phyloP scores from a whole-genome alignment of 2,888 invertebrate species.

The Eristalinus sepulchralis region DNA sequence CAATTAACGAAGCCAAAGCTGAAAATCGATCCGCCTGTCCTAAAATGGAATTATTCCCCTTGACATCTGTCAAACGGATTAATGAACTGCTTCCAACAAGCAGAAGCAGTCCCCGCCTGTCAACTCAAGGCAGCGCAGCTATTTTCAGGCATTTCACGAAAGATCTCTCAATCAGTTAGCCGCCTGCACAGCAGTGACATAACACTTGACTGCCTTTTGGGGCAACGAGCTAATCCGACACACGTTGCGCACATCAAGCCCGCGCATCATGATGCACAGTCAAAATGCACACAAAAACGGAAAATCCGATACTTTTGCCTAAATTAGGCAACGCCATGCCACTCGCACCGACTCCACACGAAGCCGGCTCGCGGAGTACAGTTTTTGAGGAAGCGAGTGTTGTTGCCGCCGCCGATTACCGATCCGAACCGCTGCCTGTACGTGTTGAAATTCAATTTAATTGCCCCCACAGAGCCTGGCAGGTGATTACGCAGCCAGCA shows the following conservation, averaged over 20 bases:
- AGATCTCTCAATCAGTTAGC: neutral
- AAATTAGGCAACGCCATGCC: slow-evolving; percentile 5
- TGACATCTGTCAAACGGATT: neutral
- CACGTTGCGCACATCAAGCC: neutral
- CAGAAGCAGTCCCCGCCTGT: neutral
- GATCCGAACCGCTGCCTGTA: neutral
- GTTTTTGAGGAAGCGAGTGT: neutral
- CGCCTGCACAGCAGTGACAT: slow-evolving; percentile 1
- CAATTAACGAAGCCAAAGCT: no score
- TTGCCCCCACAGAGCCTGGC: slow-evolving; percentile 8
- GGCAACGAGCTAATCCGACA: neutral
- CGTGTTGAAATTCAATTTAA: slow-evolving; percentile 37
- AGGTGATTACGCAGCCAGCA: slow-evolving; percentile 35
- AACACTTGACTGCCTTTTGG: slow-evolving; percentile 1
- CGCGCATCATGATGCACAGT: neutral
- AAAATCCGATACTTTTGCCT: slow-evolving; percentile 5
- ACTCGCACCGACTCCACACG: neutral
- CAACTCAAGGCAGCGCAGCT: neutral
- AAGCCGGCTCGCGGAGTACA: neutral
- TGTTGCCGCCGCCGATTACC: neutral
- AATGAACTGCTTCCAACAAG: neutral
- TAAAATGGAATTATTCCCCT: no score
- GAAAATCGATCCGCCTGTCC: no score
- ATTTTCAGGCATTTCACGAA: neutral
- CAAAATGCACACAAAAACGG: neutral